Conservation (phyloP, 2,113 vertebrate genomes). For the Daubentonia madagascariensis region DNA sequence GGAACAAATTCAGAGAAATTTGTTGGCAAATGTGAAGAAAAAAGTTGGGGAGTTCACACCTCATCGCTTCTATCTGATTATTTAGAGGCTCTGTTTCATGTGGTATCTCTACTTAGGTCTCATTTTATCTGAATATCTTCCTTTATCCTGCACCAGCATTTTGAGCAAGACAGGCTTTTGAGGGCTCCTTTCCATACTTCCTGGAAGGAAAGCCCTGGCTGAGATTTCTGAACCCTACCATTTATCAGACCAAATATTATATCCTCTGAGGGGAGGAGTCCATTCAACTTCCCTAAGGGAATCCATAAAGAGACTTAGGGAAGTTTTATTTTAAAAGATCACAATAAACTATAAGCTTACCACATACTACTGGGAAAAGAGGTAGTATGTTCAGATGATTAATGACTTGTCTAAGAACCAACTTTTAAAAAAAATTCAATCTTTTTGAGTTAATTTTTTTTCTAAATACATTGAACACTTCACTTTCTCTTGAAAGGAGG, state of each 20-base stretch:
- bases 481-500: neutral
- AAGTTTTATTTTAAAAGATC: neutral
- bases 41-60: neutral
- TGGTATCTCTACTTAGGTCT: neutral
- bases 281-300: neutral
- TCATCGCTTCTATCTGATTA: neutral
- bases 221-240: neutral
- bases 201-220: neutral
- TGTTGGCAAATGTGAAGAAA: neutral
- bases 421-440: neutral
- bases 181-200: neutral
- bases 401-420: conserved; percentile 21
- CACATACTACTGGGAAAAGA: neutral
- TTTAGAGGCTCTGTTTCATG: neutral
- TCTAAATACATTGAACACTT: neutral
- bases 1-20: neutral
- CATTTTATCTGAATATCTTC: neutral
- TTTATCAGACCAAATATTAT: neutral
- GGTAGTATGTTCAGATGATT: neutral
- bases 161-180: neutral
- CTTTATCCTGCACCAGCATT: neutral
- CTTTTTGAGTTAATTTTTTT: neutral
- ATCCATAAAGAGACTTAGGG: neutral
- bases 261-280: neutral
- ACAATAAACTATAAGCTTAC: neutral